Evolutionary conservation across 2,113 vertebrate genomes (phyloP).

Genomic region (Gallinago media): DNA sequence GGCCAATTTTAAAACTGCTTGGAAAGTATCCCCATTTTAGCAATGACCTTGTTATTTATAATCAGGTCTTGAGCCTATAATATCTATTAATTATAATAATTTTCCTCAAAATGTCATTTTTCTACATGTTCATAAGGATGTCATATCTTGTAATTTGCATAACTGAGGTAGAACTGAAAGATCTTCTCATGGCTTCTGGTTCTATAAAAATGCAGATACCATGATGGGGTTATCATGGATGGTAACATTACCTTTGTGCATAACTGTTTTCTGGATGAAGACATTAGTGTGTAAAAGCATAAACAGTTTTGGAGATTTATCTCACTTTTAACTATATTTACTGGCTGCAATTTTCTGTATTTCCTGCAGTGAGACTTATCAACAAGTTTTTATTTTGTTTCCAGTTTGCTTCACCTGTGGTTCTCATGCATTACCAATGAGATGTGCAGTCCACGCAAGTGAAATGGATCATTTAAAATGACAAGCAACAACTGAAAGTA

Average conservation of each 20-base stretch:
- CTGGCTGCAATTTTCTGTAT: not conserved
- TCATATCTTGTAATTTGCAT: not conserved
- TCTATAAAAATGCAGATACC: not conserved
- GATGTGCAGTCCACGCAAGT: not conserved
- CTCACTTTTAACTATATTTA: not conserved
- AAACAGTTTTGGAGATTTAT: not conserved
- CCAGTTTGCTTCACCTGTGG: not conserved
- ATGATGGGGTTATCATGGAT: not conserved
- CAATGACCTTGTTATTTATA: slow-evolving; percentile 23
- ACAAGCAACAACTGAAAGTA: not conserved
- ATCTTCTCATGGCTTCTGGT: not conserved
- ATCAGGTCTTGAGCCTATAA: not conserved
- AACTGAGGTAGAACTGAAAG: not conserved
- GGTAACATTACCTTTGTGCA: not conserved
- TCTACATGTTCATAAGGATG: not conserved
- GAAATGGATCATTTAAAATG: not conserved
- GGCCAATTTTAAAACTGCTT: not conserved
- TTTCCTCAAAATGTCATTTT: slow-evolving; percentile 2
- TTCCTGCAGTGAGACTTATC: not conserved
- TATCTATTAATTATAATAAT: not conserved
- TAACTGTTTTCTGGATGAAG: not conserved
- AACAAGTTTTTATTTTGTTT: not conserved
- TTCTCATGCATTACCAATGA: not conserved
- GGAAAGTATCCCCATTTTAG: not conserved
- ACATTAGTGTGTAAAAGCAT: not conserved